A percentile compares a stretch with the other conserved stretches of the same genome.
phyloP scores from a whole-genome alignment of 2,113 vertebrate genomes.

The Prinia subflava region DNA sequence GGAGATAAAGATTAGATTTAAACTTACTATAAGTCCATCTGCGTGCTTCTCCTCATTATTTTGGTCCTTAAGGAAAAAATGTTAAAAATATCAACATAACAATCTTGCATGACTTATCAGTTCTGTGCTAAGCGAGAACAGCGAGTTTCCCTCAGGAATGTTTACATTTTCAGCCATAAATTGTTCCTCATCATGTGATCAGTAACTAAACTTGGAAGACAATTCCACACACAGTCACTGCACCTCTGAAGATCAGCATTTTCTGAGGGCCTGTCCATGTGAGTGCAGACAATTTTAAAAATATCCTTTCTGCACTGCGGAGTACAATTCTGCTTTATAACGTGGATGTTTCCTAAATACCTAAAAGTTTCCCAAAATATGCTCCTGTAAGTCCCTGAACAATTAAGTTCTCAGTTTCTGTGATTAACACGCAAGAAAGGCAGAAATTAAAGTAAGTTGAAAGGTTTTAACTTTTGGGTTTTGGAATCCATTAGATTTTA shows the following conservation, averaged over 20 bases:
- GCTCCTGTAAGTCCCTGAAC: not conserved
- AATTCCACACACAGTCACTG: not conserved
- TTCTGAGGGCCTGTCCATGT: not conserved
- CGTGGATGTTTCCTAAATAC: not conserved
- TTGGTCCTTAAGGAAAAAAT: slow-evolving; percentile 98
- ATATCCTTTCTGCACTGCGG: not conserved
- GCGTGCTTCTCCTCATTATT: slow-evolving; percentile 98
- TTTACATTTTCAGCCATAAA: slow-evolving; percentile 15
- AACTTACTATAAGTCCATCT: slow-evolving; percentile 99
- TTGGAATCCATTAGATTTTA: not conserved
- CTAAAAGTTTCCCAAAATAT: not conserved
- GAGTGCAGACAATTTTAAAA: not conserved
- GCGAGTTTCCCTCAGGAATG: not conserved
- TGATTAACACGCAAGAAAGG: not conserved
- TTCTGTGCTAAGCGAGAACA: slow-evolving; percentile 13
- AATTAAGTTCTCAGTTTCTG: not conserved
- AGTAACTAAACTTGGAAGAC: not conserved
- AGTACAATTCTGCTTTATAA: not conserved
- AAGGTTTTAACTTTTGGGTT: not conserved
- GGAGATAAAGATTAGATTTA: slow-evolving; percentile 72
- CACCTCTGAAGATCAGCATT: not conserved
- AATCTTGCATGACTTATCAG: slow-evolving; percentile 55
- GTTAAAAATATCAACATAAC: slow-evolving; percentile 82
- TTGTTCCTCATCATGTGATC: not conserved
- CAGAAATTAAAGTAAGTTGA: not conserved